These are phyloP conservation scores for Carterocephalus palaemon DNA, from an alignment of 2,888 invertebrate species.

Conservation along the genomic window DNA sequence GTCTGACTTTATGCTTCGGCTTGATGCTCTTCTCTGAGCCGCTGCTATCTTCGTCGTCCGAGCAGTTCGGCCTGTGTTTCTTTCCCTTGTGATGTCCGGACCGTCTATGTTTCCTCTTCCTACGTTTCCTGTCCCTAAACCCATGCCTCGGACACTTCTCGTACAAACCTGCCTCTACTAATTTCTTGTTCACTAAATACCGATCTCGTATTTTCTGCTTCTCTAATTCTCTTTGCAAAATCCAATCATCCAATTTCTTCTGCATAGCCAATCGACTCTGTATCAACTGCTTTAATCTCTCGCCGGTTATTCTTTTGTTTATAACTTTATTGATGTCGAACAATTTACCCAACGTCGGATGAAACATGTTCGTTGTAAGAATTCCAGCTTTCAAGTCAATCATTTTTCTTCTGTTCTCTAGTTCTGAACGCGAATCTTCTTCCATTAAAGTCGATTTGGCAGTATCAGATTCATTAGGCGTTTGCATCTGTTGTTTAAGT, in stretches of 20 bases:
- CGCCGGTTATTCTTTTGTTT: slow-evolving; percentile 22
- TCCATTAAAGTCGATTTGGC: background rate
- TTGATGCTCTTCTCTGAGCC: slow-evolving; percentile 21
- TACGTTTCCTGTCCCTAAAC: slow-evolving; percentile 24
- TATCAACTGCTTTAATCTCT: slow-evolving; percentile 27
- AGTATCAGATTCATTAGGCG: slow-evolving; percentile 33
- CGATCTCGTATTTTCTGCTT: slow-evolving; percentile 35
- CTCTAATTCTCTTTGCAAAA: slow-evolving; percentile 36
- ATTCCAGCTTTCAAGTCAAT: background rate
- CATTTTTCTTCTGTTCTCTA: slow-evolving; percentile 21
- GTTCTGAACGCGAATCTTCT: slow-evolving; percentile 14
- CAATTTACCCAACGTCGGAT: background rate
- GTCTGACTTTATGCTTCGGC: background rate
- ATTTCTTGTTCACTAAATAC: slow-evolving; percentile 23
- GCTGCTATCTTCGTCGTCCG: too few relatives aligned
- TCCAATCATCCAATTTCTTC: slow-evolving; percentile 43
- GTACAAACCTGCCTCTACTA: slow-evolving; percentile 26
- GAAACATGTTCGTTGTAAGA: background rate
- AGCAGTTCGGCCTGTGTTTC: too few relatives aligned
- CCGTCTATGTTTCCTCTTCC: slow-evolving; percentile 5
- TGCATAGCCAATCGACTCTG: slow-evolving; percentile 33
- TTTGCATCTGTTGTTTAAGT: slow-evolving; percentile 41
- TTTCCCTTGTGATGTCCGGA: background rate
- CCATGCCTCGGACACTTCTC: slow-evolving; percentile 35
- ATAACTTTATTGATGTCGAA: slow-evolving; percentile 1